Evolutionary conservation across 37 sponge, comb jelly and placozoan species (phyloP).

Genomic region (Oopsacas minuta): DNA sequence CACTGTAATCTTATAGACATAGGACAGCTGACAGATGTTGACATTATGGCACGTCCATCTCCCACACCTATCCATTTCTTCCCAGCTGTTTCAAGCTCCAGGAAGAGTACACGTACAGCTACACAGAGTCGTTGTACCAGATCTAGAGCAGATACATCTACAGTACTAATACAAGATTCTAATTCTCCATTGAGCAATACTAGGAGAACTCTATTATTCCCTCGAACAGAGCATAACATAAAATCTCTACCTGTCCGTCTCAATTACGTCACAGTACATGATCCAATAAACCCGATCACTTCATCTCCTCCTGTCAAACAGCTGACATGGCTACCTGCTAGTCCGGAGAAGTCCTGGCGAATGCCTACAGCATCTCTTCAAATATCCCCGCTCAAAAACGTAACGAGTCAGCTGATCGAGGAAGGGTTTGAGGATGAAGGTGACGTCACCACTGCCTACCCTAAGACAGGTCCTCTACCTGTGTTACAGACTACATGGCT

Average conservation of each 20-base stretch:
- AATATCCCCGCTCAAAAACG: neutral
- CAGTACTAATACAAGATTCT: no score
- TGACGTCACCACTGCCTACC: neutral
- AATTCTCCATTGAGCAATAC: neutral
- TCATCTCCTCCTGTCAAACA: neutral
- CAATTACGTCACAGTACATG: constrained; percentile 10
- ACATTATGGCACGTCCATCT: neutral
- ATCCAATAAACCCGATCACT: neutral
- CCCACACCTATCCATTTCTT: neutral
- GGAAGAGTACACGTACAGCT: neutral
- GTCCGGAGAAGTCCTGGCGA: neutral
- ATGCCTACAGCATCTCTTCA: neutral
- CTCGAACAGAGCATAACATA: neutral
- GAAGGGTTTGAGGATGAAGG: neutral
- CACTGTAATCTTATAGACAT: neutral
- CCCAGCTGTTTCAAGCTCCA: neutral
- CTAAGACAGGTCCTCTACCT: neutral
- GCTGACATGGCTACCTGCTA: neutral
- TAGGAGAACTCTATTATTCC: neutral
- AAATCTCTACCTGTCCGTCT: neutral
- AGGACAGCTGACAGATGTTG: neutral
- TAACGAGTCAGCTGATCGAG: neutral
- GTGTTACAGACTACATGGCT: neutral
- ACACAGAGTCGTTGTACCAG: neutral
- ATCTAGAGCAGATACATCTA: neutral